Evolutionary conservation across 2,113 vertebrate species (phyloP), one percentile per base, ranked within the genome.

Genomic region (Euleptes europaea): DNA sequence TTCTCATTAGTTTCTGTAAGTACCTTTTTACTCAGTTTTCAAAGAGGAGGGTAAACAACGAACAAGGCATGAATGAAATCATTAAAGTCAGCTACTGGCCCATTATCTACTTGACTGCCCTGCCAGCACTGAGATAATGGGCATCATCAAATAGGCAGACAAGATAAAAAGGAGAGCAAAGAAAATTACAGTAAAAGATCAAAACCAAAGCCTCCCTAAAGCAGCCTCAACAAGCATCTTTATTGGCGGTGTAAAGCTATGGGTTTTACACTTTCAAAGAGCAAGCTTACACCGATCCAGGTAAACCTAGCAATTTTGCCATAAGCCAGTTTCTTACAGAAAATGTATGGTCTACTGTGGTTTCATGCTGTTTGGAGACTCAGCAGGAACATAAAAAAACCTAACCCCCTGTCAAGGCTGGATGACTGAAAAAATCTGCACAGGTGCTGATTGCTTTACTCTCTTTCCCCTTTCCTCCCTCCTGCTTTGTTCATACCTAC

Each of bases 121-220:
- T 70, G 66, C 71, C 38, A 83, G 42, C 71, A 74, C 40, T 26
- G 42, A 76, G 63, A 76, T 76, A 84, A 67, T 83, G 81, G 69
- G 21, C 81, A 44, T 72, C 67, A 83, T 83, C 76, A 76, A 67
- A 47, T 31, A 75, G 26, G 33, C 23, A 76, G 44, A 35, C n/a
- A 66, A 84, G 42, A 75, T 76, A 28, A 84, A 83, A 84, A 60
- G 31, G 51, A 54, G 35, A 40, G 49, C 69, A 71, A 38, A 13
- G 49, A 81, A 51, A 40, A 28, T 28, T 51, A 71, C 33, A 54
- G 51, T 42, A 72, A 28, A 72, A 73, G 54, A 65, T 74, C 47
- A 82, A 82, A 51, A 49, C 14, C 12, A 66, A 75, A 66, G 40
- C n/a, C 57, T 81, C 66, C 21, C 72, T 84, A 35, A 67, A 15